These are phyloP conservation scores for Eledone cirrhosa DNA, from an alignment of 2,888 invertebrate species.

Conservation along the genomic window DNA sequence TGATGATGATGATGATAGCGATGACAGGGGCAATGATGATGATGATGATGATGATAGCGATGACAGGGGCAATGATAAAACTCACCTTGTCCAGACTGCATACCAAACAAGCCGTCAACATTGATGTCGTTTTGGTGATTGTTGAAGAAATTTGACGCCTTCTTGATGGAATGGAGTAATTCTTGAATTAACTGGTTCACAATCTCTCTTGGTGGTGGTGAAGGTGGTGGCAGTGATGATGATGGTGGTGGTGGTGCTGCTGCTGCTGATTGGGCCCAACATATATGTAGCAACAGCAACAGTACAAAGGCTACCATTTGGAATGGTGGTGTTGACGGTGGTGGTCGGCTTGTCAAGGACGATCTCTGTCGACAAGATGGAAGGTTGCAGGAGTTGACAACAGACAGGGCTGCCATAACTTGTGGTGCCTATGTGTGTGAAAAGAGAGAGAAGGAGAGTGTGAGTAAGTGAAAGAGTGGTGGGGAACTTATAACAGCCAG, in stretches of 20 bases:
- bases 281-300: not conserved
- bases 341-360: not conserved
- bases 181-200: slow-evolving; percentile 33
- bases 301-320: not conserved
- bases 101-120: slow-evolving; percentile 55
- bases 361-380: not conserved
- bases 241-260: not conserved
- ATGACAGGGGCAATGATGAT: no score
- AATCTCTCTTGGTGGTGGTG: no score
- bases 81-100: slow-evolving; percentile 54
- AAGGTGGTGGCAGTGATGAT: not conserved
- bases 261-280: not conserved
- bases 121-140: slow-evolving; percentile 52
- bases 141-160: slow-evolving; percentile 44
- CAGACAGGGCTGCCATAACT: not conserved
- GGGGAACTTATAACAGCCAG: no score
- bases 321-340: not conserved
- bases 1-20: no score
- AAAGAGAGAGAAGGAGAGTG: no score
- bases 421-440: no score
- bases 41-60: no score
- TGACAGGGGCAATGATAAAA: no score
- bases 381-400: not conserved
- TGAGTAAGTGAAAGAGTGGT: no score
- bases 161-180: slow-evolving; percentile 41